These are phyloP conservation scores for Gulo gulo DNA, from an alignment of 2,113 vertebrate genomes.

Conservation along the genomic window DNA sequence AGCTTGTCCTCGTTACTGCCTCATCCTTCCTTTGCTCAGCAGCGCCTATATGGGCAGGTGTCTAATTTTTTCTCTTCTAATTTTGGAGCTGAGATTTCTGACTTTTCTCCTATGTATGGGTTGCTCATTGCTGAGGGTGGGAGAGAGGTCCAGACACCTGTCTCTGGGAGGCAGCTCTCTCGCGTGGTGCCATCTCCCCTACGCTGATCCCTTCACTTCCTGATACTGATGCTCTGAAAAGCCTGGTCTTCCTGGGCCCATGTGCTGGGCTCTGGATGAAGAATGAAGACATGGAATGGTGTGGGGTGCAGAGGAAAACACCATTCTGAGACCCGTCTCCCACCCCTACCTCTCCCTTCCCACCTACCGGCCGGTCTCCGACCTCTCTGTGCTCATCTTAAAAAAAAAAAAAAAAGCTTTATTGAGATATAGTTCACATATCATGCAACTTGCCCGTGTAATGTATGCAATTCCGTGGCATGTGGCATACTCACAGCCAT, in stretches of 20 bases:
- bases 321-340: background rate
- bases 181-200: background rate
- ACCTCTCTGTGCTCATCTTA: background rate
- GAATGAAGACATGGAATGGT: background rate
- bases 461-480: background rate
- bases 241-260: background rate
- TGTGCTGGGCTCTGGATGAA: background rate
- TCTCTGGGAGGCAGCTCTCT: background rate
- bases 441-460: background rate
- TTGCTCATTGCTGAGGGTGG: background rate
- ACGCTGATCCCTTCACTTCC: background rate
- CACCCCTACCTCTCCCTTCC: no score
- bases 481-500: background rate
- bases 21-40: background rate
- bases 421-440: background rate
- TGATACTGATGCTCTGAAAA: background rate
- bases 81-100: background rate
- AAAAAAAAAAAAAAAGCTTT: background rate
- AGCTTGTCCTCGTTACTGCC: background rate
- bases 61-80: background rate
- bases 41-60: no score
- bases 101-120: background rate
- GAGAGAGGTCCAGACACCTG: background rate
- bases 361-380: background rate
- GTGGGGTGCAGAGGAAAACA: background rate